Percentiles rank a stretch among this genome's conserved stretches.
These are phyloP conservation scores for Oryctes rhinoceros DNA, from an alignment of 1,140 invertebrate species.

Conservation along the genomic window DNA sequence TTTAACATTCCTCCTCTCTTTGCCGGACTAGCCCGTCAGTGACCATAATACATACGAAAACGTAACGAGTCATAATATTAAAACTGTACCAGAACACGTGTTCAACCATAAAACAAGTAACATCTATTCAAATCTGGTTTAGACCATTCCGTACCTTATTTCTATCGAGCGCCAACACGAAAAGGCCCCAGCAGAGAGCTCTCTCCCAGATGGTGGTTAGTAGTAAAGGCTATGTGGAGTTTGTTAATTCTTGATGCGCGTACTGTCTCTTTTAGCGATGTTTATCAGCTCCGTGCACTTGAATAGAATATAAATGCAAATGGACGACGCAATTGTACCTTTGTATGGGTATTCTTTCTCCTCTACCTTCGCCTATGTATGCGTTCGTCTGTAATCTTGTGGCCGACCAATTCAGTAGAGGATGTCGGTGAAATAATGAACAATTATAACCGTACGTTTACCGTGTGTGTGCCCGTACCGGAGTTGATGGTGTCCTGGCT, in stretches of 20 bases:
- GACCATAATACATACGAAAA: not conserved
- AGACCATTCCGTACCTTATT: conserved; percentile 41
- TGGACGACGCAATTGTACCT: conserved; percentile 57
- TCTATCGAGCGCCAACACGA: conserved; percentile 26
- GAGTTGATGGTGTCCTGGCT: conserved; percentile 18
- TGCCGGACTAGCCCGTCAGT: not conserved
- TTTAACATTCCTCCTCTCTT: not conserved
- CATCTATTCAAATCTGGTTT: conserved; percentile 54
- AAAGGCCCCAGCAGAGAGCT: conserved; percentile 25
- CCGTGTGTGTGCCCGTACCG: conserved; percentile 42
- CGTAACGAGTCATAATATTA: conserved; percentile 44
- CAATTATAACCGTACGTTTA: conserved; percentile 55
- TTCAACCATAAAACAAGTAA: conserved; percentile 52
- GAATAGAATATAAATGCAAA: conserved; percentile 60
- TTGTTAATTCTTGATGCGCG: conserved; percentile 55
- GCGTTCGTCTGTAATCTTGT: conserved; percentile 51
- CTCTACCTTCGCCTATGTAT: conserved; percentile 2
- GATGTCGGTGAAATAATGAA: conserved; percentile 58
- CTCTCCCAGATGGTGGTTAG: conserved; percentile 41
- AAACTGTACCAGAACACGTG: conserved; percentile 50
- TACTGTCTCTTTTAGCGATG: conserved; percentile 55
- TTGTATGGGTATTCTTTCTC: conserved; percentile 54
- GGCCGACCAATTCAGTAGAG: conserved; percentile 46
- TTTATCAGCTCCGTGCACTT: conserved; percentile 53
- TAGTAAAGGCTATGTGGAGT: conserved; percentile 43